Conservation (phyloP, 2,888 invertebrate species). For the Masnerella sp. region DNA sequence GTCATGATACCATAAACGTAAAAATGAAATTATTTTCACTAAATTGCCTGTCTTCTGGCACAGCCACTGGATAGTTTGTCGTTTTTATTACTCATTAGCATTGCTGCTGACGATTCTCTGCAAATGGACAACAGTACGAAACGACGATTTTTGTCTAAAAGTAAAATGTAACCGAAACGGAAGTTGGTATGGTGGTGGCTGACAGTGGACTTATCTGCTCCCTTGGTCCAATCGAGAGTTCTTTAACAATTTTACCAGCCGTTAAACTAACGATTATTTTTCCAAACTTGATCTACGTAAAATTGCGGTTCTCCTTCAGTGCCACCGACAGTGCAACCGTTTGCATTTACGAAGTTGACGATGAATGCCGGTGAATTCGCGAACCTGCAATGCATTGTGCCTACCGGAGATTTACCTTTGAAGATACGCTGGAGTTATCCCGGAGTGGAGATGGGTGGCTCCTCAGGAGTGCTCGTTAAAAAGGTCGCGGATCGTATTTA, state of each 20-base stretch:
- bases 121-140: not conserved
- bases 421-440: conserved; percentile 85
- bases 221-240: not conserved
- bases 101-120: not conserved
- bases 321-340: conserved; percentile 75
- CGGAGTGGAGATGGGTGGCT: conserved; percentile 74
- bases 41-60: conserved; percentile 50
- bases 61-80: not conserved
- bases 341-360: conserved; percentile 76
- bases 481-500: conserved; percentile 80
- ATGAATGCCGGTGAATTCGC: conserved; percentile 82
- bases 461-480: conserved; percentile 75
- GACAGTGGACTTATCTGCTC: conserved; percentile 65
- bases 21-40: not conserved
- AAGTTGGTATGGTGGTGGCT: conserved; percentile 70
- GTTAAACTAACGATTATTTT: no score
- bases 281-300: no score
- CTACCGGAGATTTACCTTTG: conserved; percentile 86
- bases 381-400: conserved; percentile 81
- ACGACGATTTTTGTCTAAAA: not conserved
- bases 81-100: not conserved
- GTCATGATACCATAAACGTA: conserved; percentile 5
- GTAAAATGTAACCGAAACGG: conserved; percentile 18
- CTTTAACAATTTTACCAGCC: no score
- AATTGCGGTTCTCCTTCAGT: conserved; percentile 70